A percentile compares a stretch with the other conserved stretches of the same genome.
These are phyloP conservation scores for Aurelia sp. DNA, from an alignment of 30 jellyfish, hydroid and myxozoan species.

Conservation along the genomic window DNA sequence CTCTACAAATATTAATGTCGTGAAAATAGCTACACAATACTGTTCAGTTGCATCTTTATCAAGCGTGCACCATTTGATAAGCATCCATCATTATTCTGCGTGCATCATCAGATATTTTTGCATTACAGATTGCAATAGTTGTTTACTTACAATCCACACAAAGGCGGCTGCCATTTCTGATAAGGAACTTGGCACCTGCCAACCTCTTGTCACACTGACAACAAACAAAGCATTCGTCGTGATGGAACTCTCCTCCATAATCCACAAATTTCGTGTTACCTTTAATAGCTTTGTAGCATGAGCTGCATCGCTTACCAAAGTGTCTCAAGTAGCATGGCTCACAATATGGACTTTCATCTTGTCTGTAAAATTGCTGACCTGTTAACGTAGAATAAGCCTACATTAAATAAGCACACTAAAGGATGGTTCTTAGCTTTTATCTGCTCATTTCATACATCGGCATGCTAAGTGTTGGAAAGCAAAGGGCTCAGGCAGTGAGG, in stretches of 20 bases:
- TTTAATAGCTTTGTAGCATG: constrained; percentile 83
- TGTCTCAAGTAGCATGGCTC: constrained; percentile 85
- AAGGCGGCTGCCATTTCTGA: constrained; percentile 82
- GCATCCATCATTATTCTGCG: no score
- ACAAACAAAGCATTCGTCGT: constrained; percentile 92
- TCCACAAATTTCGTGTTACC: constrained; percentile 93
- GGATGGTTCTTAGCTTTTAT: no score
- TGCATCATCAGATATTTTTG: no score
- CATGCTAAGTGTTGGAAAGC: no score
- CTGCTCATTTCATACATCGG: no score
- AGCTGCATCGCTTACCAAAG: constrained; percentile 91
- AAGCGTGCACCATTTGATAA: no score
- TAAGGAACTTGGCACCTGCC: constrained; percentile 90
- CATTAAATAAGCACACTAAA: no score
- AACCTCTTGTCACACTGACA: constrained; percentile 67
- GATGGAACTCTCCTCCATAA: constrained; percentile 85
- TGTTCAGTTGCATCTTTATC: no score
- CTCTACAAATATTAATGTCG: no score
- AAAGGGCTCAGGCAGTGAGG: no score
- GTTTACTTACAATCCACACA: constrained; percentile 86
- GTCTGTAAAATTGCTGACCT: constrained; percentile 91
- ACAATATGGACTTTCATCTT: constrained; percentile 83
- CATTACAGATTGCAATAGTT: no score
- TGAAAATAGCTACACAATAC: no score
- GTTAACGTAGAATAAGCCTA: neutral